Conservation (phyloP, 2,113 vertebrate genomes). For the Lates calcarifer region DNA sequence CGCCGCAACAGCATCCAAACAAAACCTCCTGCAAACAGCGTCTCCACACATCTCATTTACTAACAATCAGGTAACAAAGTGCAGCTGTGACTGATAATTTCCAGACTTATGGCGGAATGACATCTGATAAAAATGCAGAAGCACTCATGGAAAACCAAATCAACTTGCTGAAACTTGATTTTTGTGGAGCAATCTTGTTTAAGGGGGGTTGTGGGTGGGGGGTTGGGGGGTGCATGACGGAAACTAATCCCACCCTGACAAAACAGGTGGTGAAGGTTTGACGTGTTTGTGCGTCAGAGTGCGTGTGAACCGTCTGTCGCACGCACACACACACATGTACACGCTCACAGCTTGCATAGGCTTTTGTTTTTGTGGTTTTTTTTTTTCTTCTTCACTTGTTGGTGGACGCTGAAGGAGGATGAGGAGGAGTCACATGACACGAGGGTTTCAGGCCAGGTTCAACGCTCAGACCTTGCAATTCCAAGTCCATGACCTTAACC, state of each 20-base stretch:
- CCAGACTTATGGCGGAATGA: constrained; percentile 1
- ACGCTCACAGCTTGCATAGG: not conserved
- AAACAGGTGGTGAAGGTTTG: constrained; percentile 68
- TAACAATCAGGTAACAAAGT: constrained; percentile 40
- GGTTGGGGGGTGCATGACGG: not conserved
- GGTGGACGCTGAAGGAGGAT: not conserved
- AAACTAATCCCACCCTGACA: constrained; percentile 17
- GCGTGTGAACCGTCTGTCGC: not conserved
- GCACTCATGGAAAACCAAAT: constrained; percentile 27
- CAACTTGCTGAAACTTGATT: constrained; percentile 30
- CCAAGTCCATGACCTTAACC: not conserved
- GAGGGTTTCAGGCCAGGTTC: not conserved
- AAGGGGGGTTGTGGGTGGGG: no score
- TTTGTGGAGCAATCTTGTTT: not conserved
- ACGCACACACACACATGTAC: not conserved
- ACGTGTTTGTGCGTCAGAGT: not conserved
- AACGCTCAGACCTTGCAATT: not conserved
- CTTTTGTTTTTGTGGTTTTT: not conserved
- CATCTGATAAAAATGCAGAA: constrained; percentile 29
- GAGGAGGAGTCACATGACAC: not conserved
- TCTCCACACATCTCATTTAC: not conserved
- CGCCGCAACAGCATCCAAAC: constrained; percentile 34
- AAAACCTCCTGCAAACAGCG: constrained; percentile 40
- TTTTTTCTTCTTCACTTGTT: not conserved
- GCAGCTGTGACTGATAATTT: constrained; percentile 31